Base-by-base conservation (phyloP, 1,140 invertebrate species). In the Drosophila ananassae region DNA sequence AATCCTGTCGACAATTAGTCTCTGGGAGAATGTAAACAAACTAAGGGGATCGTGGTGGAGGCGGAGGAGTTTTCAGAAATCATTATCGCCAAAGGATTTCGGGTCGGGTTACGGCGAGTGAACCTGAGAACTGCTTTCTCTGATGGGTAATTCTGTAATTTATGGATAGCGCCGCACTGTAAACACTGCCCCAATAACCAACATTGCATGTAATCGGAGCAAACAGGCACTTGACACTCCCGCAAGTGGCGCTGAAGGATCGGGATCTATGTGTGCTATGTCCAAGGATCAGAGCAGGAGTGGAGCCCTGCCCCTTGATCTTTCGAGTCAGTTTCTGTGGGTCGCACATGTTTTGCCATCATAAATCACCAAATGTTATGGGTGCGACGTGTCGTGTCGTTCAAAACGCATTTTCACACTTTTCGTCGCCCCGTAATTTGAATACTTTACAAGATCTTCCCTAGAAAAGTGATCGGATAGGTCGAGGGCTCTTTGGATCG, bases 301-400 rank as follows among this genome's bases (percentile, higher is more conserved):
- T 62, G 41, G 59, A 71, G 66, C 28, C 22, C 50, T 17, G 39
- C 34, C 62, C 44, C 46, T 34, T 50, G 53, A 47, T 72, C 25
- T 41, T 21, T 41, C 2, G n/a, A 17, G 34, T 41, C 10, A 22
- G n/a, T 30, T 74, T 77, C 89, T 77, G 89, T 90, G 89, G 89
- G 89, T 78, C 77, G 89, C 89, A 90, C 89, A 90, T 90, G 89
- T 90, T 90, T 90, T 75, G 72, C 58, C 82, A 79, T 90, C 82
- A 90, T 90, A 90, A 90, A 90, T 90, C 87, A 90, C 63, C 6
- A 13, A 73, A 76, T 90, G 82, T 84, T 87, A 81, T 83, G 87
- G 82, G 69, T 72, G 71, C 73, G 58, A 72, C 62, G 67, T 53
- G 72, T 74, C 64, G 61, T 87, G 87, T 90, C 69, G 64, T 67